Evolutionary conservation across 2,888 invertebrate genomes (phyloP).

Genomic region (Drosophila kambysellisi): DNA sequence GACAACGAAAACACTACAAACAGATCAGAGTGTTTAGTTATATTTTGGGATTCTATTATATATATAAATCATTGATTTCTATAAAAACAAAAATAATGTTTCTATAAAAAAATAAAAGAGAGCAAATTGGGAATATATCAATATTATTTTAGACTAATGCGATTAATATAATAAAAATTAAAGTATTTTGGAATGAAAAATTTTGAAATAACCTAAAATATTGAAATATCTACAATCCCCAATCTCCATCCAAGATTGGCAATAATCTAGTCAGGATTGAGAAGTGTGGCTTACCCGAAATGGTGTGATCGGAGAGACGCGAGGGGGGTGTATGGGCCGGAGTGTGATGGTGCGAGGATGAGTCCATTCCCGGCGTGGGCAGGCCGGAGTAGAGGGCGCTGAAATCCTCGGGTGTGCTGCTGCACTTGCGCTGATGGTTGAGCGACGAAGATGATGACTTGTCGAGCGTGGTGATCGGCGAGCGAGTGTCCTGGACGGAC

Average conservation of each 20-base stretch:
- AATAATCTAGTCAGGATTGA: background rate
- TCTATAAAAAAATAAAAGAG: background rate
- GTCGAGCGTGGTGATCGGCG: conserved; percentile 85
- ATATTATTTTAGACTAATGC: background rate
- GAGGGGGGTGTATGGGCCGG: conserved; percentile 90
- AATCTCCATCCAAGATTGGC: background rate
- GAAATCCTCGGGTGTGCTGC: conserved; percentile 95
- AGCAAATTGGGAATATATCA: background rate
- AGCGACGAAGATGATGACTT: conserved; percentile 86
- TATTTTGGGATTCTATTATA: background rate
- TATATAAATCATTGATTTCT: background rate
- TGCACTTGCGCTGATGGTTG: conserved; percentile 89
- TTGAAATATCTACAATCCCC: background rate
- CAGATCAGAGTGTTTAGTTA: no score
- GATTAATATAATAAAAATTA: no score
- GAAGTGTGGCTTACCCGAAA: conserved; percentile 86
- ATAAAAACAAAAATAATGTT: background rate
- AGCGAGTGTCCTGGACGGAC: conserved; percentile 86
- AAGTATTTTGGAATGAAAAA: background rate
- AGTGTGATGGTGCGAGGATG: conserved; percentile 87
- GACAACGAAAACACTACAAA: no score
- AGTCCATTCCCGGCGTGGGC: conserved; percentile 85
- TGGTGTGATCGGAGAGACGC: conserved; percentile 87
- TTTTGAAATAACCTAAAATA: background rate
- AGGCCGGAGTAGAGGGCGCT: conserved; percentile 92